Evolutionary conservation across 37 sponge, comb jelly and placozoan genomes (phyloP).

Genomic region (Hormiphora californensis): DNA sequence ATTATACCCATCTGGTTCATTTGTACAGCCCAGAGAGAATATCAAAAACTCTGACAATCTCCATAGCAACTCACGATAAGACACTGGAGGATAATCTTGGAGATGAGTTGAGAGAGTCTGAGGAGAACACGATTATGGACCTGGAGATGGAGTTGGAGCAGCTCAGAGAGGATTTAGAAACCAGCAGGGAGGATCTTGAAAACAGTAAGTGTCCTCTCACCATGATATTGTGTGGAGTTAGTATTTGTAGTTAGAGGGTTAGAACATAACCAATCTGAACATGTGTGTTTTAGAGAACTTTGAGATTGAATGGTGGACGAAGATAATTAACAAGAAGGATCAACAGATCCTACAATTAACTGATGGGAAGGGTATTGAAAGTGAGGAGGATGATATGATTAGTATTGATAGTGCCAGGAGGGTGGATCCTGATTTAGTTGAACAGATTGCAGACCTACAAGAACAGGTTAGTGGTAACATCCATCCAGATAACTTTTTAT

Average conservation of each 20-base stretch:
- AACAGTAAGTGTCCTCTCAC: too few relatives aligned
- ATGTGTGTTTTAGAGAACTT: neutral
- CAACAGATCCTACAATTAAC: neutral
- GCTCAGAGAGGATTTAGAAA: too few relatives aligned
- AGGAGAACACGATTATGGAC: conserved; percentile 15
- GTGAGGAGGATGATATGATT: neutral
- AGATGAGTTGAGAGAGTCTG: neutral
- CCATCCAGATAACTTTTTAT: too few relatives aligned
- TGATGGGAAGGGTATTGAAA: neutral
- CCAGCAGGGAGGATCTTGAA: too few relatives aligned
- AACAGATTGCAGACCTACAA: neutral
- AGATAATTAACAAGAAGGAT: neutral
- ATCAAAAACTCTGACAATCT: too few relatives aligned
- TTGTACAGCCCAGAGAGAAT: too few relatives aligned
- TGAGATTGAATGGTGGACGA: conserved; percentile 14
- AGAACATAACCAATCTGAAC: too few relatives aligned
- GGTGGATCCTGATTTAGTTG: neutral
- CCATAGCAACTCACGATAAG: neutral
- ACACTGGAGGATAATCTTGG: neutral
- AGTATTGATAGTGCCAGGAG: neutral
- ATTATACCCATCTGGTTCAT: too few relatives aligned
- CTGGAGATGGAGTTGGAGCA: neutral
- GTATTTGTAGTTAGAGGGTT: too few relatives aligned
- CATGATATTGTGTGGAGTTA: too few relatives aligned
- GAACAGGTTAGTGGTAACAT: conserved; percentile 30